Evolutionary conservation across 2,888 invertebrate species (phyloP).

Genomic region (Drosophila yooni): DNA sequence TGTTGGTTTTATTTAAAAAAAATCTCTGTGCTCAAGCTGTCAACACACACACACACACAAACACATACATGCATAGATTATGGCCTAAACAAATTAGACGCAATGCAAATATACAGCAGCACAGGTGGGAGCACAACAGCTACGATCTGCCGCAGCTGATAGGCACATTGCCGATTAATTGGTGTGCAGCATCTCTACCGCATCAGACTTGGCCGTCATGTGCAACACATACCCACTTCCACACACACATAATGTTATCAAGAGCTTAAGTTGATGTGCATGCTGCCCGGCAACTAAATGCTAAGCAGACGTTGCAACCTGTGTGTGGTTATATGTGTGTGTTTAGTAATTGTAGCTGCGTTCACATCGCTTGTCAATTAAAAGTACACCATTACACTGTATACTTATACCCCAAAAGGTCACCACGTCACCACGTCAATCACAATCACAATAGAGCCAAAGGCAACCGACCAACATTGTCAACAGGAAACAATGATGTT

Average conservation of each 20-base stretch:
- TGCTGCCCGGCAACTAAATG: conserved; percentile 5
- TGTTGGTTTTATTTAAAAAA: conserved; percentile 16
- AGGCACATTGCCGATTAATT: conserved; percentile 53
- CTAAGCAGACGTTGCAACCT: neutral
- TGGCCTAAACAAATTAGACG: conserved; percentile 20
- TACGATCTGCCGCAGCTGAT: conserved; percentile 38
- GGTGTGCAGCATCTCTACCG: conserved; percentile 62
- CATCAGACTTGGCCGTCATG: conserved; percentile 70
- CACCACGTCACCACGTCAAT: conserved; percentile 15
- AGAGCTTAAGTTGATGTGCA: conserved; percentile 4
- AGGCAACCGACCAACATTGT: conserved; percentile 20
- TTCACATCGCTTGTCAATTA: conserved; percentile 56
- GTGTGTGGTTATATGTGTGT: conserved; percentile 5
- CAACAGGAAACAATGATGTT: conserved; percentile 37
- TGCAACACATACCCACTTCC: conserved; percentile 20
- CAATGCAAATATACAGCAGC: conserved; percentile 37
- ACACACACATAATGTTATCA: conserved; percentile 36
- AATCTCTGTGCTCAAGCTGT: conserved; percentile 29
- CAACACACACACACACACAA: conserved; percentile 32
- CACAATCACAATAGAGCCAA: conserved; percentile 4
- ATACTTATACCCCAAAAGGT: conserved; percentile 16
- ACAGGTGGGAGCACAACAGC: conserved; percentile 9
- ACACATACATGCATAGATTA: neutral
- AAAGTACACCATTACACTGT: conserved; percentile 64
- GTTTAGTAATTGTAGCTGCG: neutral